Evolutionary conservation across 2,113 vertebrate genomes (phyloP).

Genomic region (Semicossyphus pulcher): DNA sequence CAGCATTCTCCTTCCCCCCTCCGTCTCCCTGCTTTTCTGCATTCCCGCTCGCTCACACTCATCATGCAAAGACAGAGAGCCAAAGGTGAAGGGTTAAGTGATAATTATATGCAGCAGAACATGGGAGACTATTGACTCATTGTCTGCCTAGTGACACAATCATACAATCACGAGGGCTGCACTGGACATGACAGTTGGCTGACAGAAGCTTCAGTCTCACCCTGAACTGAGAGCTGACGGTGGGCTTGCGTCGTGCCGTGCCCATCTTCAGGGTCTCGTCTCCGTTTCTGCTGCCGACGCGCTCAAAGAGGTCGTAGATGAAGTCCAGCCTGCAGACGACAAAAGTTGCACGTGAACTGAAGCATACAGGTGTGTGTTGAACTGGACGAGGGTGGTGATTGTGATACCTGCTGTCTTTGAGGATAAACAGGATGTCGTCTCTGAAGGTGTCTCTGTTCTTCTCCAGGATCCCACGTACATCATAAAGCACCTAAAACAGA

Average conservation of each 20-base stretch:
- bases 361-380: neutral
- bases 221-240: conserved; percentile 95
- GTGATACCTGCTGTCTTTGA: conserved; percentile 91
- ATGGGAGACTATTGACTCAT: conserved; percentile 35
- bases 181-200: neutral
- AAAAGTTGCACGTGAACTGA: neutral
- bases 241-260: conserved; percentile 91
- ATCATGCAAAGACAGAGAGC: conserved; percentile 9
- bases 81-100: conserved; percentile 43
- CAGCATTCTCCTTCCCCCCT: conserved; percentile 29
- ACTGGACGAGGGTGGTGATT: neutral
- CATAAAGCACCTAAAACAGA: conserved; percentile 87
- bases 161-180: neutral
- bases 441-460: conserved; percentile 96
- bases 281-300: conserved; percentile 87
- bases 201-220: conserved; percentile 74
- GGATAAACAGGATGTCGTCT: conserved; percentile 92
- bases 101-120: conserved; percentile 24
- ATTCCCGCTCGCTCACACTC: conserved; percentile 24
- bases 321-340: conserved; percentile 88
- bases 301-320: conserved; percentile 94
- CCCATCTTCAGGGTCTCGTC: conserved; percentile 93
- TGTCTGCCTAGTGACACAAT: conserved; percentile 38
- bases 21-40: neutral
- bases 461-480: conserved; percentile 90